Evolutionary conservation across 2,113 vertebrate species (phyloP), one percentile per base, ranked within the genome.

Genomic region (Prochilodus magdalenae): DNA sequence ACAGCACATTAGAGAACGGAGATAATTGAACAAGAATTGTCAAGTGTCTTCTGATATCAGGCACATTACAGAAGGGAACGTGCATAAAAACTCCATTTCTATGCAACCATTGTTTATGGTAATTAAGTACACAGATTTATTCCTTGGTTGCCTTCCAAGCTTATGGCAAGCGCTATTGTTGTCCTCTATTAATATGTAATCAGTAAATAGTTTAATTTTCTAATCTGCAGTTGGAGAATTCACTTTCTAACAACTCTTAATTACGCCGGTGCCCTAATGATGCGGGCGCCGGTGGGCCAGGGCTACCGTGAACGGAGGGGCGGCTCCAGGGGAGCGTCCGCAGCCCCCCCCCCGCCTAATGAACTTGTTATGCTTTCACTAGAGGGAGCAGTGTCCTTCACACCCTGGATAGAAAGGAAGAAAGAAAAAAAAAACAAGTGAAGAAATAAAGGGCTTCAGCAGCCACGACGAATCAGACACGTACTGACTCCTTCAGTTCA

Each of bases 21-120:
- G 97, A 99, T 99, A 99, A 99, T 98, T 99, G 98, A 99, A 99
- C 98, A 99, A 98, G 98, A 98, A 99, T 99, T 99, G 98, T 99
- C 98, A 99, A 99, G 98, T 99, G 98, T 99, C 97, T 98, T 99
- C 97, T 99, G 98, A 99, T 99, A 99, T 99, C 98, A 99, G 97
- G 96, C 98, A 98, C 97, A 98, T 99, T 99, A 98, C 98, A 99
- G 98, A 96, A 98, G 98, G 97, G 97, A 99, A 97, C 96, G 97
- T 95, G 96, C 97, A 97, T 97, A 98, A 98, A 83, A 99, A 98
- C 97, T 99, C 96, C 94, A 98, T 99, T 99, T 99, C 97, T 98
- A 97, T 99, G 98, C 97, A 96, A 96, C 97, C 97, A 99, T 99
- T 99, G 98, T 99, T 99, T 99, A 98, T 99, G 97, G 97, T 99